A percentile compares a stretch with the other conserved stretches of the same genome.
Evolutionary conservation across 2,797 vertebrate species (phyloP).

Genomic region (Dicrostonyx torquatus): DNA sequence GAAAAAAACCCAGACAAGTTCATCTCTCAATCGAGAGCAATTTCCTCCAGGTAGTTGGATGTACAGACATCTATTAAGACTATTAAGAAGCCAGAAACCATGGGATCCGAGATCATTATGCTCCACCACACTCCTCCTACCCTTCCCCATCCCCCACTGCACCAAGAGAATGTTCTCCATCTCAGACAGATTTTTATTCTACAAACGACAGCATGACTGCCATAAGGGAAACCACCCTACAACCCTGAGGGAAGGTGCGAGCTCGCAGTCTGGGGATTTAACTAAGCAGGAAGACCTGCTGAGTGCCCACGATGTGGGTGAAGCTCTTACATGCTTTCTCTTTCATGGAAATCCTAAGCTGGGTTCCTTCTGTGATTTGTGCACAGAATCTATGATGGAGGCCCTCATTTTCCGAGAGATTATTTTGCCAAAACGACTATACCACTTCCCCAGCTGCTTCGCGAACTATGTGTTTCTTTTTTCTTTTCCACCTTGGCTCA

Average conservation of each 20-base stretch:
- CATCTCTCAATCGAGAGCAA: background rate
- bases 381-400: conserved; percentile 8
- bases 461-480: background rate
- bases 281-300: background rate
- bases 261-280: background rate
- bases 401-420: conserved; percentile 49
- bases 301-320: background rate
- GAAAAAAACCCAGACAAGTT: background rate
- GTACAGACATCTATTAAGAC: background rate
- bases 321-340: background rate
- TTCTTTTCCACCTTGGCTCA: conserved; percentile 32
- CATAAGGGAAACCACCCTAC: background rate
- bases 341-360: conserved; percentile 33
- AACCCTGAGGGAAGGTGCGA: background rate
- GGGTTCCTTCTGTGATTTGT: conserved; percentile 8
- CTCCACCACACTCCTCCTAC: background rate
- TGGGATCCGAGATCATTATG: background rate
- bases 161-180: background rate
- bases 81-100: background rate
- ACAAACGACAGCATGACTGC: background rate
- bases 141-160: background rate
- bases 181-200: background rate
- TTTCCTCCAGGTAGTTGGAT: background rate
- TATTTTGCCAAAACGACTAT: conserved; percentile 47
- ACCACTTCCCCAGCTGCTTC: conserved; percentile 46